Percentiles rank a stretch among this genome's conserved stretches.
Conservation (phyloP, 2,113 vertebrate species). For the Ictidomys tridecemlineatus region DNA sequence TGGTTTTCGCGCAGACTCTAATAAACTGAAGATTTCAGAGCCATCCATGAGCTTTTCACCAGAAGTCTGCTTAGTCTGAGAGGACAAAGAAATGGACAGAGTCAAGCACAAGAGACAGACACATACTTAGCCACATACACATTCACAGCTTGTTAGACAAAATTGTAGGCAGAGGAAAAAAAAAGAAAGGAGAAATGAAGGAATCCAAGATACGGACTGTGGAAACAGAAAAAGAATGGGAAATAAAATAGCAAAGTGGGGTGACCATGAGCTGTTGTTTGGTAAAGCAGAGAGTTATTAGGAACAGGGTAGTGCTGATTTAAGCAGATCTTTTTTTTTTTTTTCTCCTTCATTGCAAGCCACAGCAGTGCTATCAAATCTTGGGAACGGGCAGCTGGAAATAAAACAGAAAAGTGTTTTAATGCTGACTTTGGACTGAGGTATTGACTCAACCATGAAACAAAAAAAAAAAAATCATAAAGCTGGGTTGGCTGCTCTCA, state of each 20-base stretch:
- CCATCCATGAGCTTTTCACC: constrained; percentile 90
- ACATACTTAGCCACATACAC: constrained; percentile 51
- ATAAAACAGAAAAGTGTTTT: constrained; percentile 82
- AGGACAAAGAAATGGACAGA: constrained; percentile 89
- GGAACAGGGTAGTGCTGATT: constrained; percentile 76
- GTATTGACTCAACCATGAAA: constrained; percentile 79
- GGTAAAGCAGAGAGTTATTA: constrained; percentile 85
- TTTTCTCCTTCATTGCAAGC: constrained; percentile 82
- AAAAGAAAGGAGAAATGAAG: constrained; percentile 71
- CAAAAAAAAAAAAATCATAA: constrained; percentile 78
- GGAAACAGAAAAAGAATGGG: constrained; percentile 84
- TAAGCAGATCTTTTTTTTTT: constrained; percentile 80
- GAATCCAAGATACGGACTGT: constrained; percentile 73
- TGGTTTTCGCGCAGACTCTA: constrained; percentile 91
- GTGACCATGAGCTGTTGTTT: constrained; percentile 84
- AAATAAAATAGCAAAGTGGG: constrained; percentile 86
- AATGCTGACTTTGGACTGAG: constrained; percentile 77
- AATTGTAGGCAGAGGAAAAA: constrained; percentile 75
- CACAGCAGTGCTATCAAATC: constrained; percentile 80
- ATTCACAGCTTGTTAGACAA: constrained; percentile 73
- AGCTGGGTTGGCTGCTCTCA: constrained; percentile 88
- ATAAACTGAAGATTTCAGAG: constrained; percentile 91
- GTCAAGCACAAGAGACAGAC: constrained; percentile 84
- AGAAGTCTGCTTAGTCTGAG: constrained; percentile 92
- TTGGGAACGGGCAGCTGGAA: constrained; percentile 81